These are phyloP conservation scores for Sphaeramia orbicularis DNA, from an alignment of 2,797 vertebrate species.

Conservation along the genomic window DNA sequence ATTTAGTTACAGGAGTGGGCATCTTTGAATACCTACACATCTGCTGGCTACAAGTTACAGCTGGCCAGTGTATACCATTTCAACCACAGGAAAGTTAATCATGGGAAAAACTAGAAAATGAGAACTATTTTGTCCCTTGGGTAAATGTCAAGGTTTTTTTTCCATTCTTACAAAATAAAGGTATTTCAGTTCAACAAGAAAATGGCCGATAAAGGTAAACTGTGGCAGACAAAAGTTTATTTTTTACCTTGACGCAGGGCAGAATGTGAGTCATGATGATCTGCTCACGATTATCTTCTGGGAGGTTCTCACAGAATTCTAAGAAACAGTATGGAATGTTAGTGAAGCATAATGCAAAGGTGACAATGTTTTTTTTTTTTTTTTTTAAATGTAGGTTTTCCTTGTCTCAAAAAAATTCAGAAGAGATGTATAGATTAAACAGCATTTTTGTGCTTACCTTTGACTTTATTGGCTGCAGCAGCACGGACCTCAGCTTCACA, in stretches of 20 bases:
- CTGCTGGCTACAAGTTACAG: not conserved
- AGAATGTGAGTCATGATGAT: constrained; percentile 92
- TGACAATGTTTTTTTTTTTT: not conserved
- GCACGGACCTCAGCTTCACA: constrained; percentile 91
- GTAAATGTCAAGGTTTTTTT: not conserved
- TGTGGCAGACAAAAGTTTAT: constrained; percentile 2
- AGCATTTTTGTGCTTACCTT: constrained; percentile 76
- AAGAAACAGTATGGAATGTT: not conserved
- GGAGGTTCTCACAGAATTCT: constrained; percentile 92
- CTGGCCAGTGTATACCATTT: not conserved
- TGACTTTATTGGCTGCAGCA: constrained; percentile 91
- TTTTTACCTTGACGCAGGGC: constrained; percentile 89
- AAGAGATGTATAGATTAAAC: not conserved
- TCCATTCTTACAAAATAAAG: not conserved
- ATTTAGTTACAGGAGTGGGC: not conserved
- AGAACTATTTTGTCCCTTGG: constrained; percentile 1
- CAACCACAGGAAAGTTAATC: not conserved
- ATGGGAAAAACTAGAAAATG: constrained; percentile 26
- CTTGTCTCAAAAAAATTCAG: not conserved
- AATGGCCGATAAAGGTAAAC: constrained; percentile 1
- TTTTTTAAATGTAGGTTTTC: not conserved
- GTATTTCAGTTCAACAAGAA: constrained; percentile 12
- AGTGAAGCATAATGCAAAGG: not conserved
- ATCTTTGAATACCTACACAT: not conserved
- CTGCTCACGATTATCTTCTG: constrained; percentile 88